A percentile compares a stretch with the other conserved stretches of the same genome.
Evolutionary conservation across 1,140 invertebrate genomes (phyloP).

Genomic region (Solenopsis fugax): DNA sequence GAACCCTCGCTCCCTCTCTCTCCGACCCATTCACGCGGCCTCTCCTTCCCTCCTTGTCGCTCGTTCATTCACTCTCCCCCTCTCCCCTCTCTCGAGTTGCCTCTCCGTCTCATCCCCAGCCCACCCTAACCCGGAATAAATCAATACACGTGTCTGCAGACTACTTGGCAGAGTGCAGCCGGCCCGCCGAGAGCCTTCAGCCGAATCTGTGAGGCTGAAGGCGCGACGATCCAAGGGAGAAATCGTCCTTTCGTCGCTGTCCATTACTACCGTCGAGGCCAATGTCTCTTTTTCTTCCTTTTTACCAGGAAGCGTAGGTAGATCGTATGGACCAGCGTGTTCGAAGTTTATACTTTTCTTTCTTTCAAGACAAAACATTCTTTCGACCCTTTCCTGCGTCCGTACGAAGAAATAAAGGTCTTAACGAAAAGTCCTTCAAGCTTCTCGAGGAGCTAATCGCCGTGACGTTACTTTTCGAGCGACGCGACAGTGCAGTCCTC

Average conservation of each 20-base stretch:
- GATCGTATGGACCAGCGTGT: too few relatives aligned
- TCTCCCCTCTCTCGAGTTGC: not conserved
- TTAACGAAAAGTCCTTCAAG: not conserved
- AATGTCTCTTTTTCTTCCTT: not conserved
- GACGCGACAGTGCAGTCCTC: not conserved
- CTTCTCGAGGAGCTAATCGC: not conserved
- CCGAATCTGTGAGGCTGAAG: conserved; percentile 59
- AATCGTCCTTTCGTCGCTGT: not conserved
- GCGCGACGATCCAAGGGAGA: conserved; percentile 24
- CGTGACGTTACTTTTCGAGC: not conserved
- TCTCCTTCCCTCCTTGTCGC: conserved; percentile 48
- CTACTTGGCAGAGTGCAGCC: conserved; percentile 77
- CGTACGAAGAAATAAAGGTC: not conserved
- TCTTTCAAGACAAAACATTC: not conserved
- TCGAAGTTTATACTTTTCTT: not conserved
- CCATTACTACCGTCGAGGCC: not conserved
- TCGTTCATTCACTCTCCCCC: conserved; percentile 23
- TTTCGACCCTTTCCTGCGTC: not conserved
- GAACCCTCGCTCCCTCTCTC: conserved; percentile 28
- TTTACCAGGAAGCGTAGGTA: not conserved
- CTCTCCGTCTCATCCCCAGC: conserved; percentile 64
- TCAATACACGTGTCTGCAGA: conserved; percentile 86
- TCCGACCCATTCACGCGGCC: conserved; percentile 12
- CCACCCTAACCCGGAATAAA: conserved; percentile 84
- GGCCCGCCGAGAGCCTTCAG: conserved; percentile 76